Conservation (phyloP, 2,797 vertebrate species). For the Pangasius krempfi region DNA sequence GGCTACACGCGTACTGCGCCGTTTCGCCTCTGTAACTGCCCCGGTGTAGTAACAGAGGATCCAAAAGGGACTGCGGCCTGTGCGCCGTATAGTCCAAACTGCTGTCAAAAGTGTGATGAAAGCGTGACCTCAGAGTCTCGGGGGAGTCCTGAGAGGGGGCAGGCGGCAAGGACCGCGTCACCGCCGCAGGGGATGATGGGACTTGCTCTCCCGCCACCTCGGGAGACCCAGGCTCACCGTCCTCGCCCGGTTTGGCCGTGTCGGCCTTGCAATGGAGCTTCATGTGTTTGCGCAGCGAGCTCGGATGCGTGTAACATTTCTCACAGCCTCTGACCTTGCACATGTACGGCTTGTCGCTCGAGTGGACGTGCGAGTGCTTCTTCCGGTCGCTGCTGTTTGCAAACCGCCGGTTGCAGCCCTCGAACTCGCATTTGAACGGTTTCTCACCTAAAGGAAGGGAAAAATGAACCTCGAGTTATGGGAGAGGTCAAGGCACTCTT, state of each 20-base stretch:
- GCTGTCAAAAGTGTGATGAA: slow-evolving; percentile 78
- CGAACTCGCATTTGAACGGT: slow-evolving; percentile 81
- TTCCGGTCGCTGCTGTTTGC: slow-evolving; percentile 79
- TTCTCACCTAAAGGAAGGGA: slow-evolving; percentile 79
- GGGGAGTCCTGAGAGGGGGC: slow-evolving; percentile 68
- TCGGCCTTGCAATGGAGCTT: slow-evolving; percentile 77
- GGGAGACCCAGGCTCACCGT: slow-evolving; percentile 66
- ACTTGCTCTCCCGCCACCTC: slow-evolving; percentile 65
- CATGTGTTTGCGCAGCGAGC: slow-evolving; percentile 75
- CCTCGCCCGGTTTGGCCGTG: slow-evolving; percentile 66
- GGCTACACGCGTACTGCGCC: slow-evolving; percentile 72
- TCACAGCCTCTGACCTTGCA: slow-evolving; percentile 77
- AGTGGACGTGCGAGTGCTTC: slow-evolving; percentile 75
- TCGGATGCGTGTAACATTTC: slow-evolving; percentile 75
- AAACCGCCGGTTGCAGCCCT: slow-evolving; percentile 78
- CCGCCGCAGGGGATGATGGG: slow-evolving; percentile 57
- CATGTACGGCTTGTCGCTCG: slow-evolving; percentile 75
- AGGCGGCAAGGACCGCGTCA: slow-evolving; percentile 60
- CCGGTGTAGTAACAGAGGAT: slow-evolving; percentile 77
- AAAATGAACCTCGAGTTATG: slow-evolving; percentile 61
- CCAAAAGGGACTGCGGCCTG: slow-evolving; percentile 77
- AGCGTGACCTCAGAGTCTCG: slow-evolving; percentile 76
- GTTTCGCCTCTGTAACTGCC: slow-evolving; percentile 74
- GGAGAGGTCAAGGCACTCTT: slow-evolving; percentile 31
- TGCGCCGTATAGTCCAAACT: slow-evolving; percentile 76